These are phyloP conservation scores for Clunio marinus DNA, from an alignment of 2,888 invertebrate species.

Conservation along the genomic window DNA sequence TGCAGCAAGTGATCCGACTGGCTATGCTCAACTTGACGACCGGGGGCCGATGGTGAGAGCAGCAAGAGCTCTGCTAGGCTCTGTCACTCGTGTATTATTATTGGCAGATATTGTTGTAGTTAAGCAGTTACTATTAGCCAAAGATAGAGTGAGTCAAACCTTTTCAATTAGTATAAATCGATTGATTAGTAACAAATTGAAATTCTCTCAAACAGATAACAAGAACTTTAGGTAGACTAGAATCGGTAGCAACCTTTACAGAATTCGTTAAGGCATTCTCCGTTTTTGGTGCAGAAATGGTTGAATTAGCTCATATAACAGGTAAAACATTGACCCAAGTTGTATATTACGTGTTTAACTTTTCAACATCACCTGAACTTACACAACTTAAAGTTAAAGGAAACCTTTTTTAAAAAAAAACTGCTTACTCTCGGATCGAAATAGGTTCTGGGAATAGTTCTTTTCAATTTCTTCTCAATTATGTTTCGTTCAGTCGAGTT, in stretches of 20 bases:
- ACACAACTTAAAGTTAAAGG: too few species aligned
- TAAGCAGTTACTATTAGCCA: slow-evolving; percentile 89
- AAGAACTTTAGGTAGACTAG: slow-evolving; percentile 75
- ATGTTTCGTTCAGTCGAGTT: too few species aligned
- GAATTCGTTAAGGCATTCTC: slow-evolving; percentile 99
- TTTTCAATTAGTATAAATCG: background rate
- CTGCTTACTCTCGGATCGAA: too few species aligned
- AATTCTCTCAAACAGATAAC: slow-evolving; percentile 58
- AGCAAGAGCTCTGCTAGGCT: slow-evolving; percentile 85
- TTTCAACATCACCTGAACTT: background rate
- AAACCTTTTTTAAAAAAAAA: too few species aligned
- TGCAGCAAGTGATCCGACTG: slow-evolving; percentile 55
- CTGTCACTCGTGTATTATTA: slow-evolving; percentile 91
- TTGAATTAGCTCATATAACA: slow-evolving; percentile 92
- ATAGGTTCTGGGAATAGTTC: too few species aligned
- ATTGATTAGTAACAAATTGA: slow-evolving; percentile 33
- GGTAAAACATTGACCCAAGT: too few species aligned
- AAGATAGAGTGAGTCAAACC: slow-evolving; percentile 74
- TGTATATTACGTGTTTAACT: too few species aligned
- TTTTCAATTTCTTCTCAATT: too few species aligned
- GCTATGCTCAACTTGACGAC: slow-evolving; percentile 62
- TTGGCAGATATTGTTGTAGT: slow-evolving; percentile 97
- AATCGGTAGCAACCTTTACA: slow-evolving; percentile 85
- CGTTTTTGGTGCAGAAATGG: slow-evolving; percentile 98
- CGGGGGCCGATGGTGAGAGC: slow-evolving; percentile 79